Base-by-base conservation (phyloP, 2,113 vertebrate species). In the Channa argus region DNA sequence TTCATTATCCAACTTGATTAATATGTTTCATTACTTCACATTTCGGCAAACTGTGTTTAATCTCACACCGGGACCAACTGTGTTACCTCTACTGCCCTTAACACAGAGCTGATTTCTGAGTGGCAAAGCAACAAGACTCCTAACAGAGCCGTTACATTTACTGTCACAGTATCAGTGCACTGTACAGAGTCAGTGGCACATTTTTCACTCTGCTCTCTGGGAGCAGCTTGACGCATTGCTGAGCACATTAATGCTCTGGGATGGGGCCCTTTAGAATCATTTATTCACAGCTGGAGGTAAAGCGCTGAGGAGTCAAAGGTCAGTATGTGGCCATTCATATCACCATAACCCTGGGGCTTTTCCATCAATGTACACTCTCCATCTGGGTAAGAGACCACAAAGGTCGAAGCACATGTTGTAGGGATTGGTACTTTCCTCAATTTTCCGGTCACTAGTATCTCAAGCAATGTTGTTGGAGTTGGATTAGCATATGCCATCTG, bases 271-370 rank as follows among this genome's bases (percentile, higher is more conserved):
- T 91, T 80, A 72, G 60, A 85, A 52, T 86, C 86, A 90, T 90
- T 91, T 91, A 90, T 88, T 90, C 89, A 88, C 85, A 83, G 85
- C 71, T 41, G 56, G 89, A 64, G 80, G 74, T 79, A 82, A 88
- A 88, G 80, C 53, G 15, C 53, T 0, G 46, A 37, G 33, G 55
- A 74, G 83, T 89, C 86, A 92, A 71, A 90, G 91, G 81, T 90
- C 83, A 86, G 66, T 15, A n/a, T 70, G 82, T 66, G 80, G 80
- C 58, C 80, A 79, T 86, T 88, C 77, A 71, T 84, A 84, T 81
- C 84, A 71, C 73, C 47, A 68, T 65, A 84, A 88, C 84, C 82
- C 71, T 34, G 59, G 74, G 69, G 80, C 63, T 78, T 79, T 79
- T 77, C 85, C 63, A 84, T 77, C 85, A 77, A 63, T 77, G 79